Conservation (phyloP, 2,888 invertebrate genomes). For the Serrognathus titanus region DNA sequence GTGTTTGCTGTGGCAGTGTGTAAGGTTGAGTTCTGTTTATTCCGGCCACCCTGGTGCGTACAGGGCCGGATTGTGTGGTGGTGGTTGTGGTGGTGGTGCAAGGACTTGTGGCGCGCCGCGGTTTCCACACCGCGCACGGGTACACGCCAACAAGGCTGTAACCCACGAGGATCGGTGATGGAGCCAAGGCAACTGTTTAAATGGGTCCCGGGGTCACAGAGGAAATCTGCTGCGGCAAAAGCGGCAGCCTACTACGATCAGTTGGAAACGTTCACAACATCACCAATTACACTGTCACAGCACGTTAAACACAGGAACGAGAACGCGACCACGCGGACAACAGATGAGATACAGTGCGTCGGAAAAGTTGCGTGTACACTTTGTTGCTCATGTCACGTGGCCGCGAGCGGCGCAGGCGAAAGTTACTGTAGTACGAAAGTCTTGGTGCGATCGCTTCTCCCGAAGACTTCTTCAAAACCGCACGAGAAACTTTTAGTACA, state of each 20-base stretch:
- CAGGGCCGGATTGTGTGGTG: constrained; percentile 25
- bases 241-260: constrained; percentile 6
- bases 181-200: constrained; percentile 49
- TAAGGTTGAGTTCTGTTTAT: constrained; percentile 28
- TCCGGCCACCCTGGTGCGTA: constrained; percentile 27
- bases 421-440: constrained; percentile 17
- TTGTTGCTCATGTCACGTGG: constrained; percentile 48
- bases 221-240: constrained; percentile 6
- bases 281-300: constrained; percentile 22
- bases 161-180: constrained; percentile 50
- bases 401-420: constrained; percentile 32
- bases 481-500: neutral
- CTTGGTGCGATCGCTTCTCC: constrained; percentile 16
- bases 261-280: constrained; percentile 21
- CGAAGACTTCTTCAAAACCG: constrained; percentile 11
- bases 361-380: constrained; percentile 37
- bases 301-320: constrained; percentile 27
- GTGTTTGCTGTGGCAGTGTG: constrained; percentile 26
- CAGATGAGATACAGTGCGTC: constrained; percentile 21
- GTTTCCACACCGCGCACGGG: constrained; percentile 55
- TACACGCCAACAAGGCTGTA: constrained; percentile 57
- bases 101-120: constrained; percentile 32
- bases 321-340: constrained; percentile 21
- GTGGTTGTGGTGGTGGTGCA: constrained; percentile 18
- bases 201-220: constrained; percentile 24